phyloP scores from a whole-genome alignment of 2,113 vertebrate genomes.

The Forbesichthys papilliferus region DNA sequence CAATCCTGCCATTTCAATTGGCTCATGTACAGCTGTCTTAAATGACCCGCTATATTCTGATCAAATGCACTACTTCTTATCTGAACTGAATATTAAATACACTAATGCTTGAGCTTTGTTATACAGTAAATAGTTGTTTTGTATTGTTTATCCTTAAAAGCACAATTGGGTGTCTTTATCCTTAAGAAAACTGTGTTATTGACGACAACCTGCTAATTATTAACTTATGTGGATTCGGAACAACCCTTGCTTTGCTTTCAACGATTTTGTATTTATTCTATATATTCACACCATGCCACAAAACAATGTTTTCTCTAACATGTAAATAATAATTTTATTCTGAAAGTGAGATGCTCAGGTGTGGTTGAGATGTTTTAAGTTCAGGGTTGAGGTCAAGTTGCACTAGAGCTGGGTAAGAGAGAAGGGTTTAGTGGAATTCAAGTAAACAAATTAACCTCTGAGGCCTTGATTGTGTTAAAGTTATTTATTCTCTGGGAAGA shows the following conservation, averaged over 20 bases:
- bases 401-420: conserved; percentile 18
- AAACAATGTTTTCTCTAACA: conserved; percentile 44
- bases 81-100: conserved; percentile 30
- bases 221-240: conserved; percentile 47
- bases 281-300: not conserved
- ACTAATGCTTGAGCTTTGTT: conserved; percentile 22
- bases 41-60: conserved; percentile 32
- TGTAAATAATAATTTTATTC: conserved; percentile 19
- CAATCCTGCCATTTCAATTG: conserved; percentile 33
- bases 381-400: conserved; percentile 22
- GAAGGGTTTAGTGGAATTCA: conserved; percentile 26
- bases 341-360: conserved; percentile 29
- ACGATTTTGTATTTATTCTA: conserved; percentile 26
- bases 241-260: conserved; percentile 3
- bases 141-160: conserved; percentile 11
- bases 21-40: conserved; percentile 35
- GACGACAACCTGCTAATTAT: conserved; percentile 33
- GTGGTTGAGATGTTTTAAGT: conserved; percentile 15
- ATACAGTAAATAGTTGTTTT: not conserved
- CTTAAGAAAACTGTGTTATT: conserved; percentile 23
- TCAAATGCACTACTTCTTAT: conserved; percentile 48
- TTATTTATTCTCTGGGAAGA: not conserved
- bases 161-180: conserved; percentile 1
- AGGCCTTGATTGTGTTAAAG: conserved; percentile 6
- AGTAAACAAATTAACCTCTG: conserved; percentile 17